These are phyloP conservation scores for Anguilla megastoma DNA, from an alignment of 2,797 vertebrate genomes.

Conservation along the genomic window DNA sequence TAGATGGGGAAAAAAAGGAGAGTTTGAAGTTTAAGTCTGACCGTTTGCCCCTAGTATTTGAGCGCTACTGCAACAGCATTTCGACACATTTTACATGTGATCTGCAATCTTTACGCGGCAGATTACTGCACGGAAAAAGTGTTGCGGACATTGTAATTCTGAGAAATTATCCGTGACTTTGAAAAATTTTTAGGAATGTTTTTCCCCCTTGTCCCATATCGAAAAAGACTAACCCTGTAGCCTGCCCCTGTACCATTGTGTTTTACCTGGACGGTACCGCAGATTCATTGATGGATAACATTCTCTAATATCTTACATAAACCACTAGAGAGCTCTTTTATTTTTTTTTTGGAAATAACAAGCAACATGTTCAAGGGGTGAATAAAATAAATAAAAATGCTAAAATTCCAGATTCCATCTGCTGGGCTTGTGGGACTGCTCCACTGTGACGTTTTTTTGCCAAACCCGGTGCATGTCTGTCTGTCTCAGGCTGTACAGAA, in stretches of 20 bases:
- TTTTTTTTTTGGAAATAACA: conserved; percentile 47
- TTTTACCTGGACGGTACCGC: conserved; percentile 38
- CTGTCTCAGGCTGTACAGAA: neutral
- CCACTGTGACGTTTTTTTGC: conserved; percentile 2
- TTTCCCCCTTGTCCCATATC: neutral
- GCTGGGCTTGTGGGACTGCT: conserved; percentile 41
- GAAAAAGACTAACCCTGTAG: neutral
- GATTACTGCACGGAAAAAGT: neutral
- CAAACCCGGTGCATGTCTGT: conserved; percentile 34
- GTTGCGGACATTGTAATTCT: neutral
- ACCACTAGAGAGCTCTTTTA: conserved; percentile 49
- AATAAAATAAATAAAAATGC: conserved; percentile 23
- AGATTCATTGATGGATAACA: conserved; percentile 48
- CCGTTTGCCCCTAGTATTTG: neutral
- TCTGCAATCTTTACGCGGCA: neutral
- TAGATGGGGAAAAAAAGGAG: neutral
- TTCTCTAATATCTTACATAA: conserved; percentile 52
- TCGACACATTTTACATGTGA: neutral
- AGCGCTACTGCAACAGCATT: neutral
- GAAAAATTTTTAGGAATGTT: neutral
- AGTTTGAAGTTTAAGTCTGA: neutral
- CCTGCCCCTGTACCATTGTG: neutral
- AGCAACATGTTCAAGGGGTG: conserved; percentile 37
- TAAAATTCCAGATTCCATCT: conserved; percentile 50
- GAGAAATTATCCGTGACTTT: neutral